Conservation (phyloP, 2,888 invertebrate species). For the Acleris sparsana region DNA sequence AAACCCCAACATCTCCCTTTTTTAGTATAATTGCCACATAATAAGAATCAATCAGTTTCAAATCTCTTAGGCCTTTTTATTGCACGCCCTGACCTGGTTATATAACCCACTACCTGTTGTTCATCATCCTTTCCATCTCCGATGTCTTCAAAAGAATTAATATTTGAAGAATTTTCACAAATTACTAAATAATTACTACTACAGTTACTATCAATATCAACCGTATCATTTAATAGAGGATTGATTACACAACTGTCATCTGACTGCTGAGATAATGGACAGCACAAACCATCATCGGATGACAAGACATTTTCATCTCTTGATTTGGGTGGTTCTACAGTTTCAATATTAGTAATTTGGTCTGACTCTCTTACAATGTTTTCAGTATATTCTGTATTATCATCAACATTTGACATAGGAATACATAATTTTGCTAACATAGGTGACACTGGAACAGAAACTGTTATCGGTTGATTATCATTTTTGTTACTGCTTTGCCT, state of each 20-base stretch:
- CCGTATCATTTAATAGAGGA: neutral
- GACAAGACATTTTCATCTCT: conserved; percentile 10
- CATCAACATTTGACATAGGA: neutral
- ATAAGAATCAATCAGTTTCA: conserved; percentile 4
- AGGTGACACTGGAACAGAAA: conserved; percentile 1
- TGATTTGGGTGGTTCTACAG: conserved; percentile 2
- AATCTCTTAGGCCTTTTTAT: conserved; percentile 3
- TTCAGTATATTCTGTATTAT: neutral
- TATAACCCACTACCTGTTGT: neutral
- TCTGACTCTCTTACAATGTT: neutral
- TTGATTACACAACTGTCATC: neutral
- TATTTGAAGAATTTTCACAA: neutral
- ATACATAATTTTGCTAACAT: conserved; percentile 1
- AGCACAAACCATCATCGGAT: neutral
- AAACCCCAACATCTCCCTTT: neutral
- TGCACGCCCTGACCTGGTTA: neutral
- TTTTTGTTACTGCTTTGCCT: no score
- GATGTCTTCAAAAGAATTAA: neutral
- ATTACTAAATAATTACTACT: conserved; percentile 2
- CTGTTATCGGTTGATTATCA: conserved; percentile 77
- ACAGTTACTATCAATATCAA: conserved; percentile 1
- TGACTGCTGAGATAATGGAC: conserved; percentile 1
- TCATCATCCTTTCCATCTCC: neutral
- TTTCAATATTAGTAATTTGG: neutral
- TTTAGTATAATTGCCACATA: neutral